A percentile compares a stretch with the other conserved stretches of the same genome.
Evolutionary conservation across 2,888 invertebrate species (phyloP).

Genomic region (Phyto melanocephala): DNA sequence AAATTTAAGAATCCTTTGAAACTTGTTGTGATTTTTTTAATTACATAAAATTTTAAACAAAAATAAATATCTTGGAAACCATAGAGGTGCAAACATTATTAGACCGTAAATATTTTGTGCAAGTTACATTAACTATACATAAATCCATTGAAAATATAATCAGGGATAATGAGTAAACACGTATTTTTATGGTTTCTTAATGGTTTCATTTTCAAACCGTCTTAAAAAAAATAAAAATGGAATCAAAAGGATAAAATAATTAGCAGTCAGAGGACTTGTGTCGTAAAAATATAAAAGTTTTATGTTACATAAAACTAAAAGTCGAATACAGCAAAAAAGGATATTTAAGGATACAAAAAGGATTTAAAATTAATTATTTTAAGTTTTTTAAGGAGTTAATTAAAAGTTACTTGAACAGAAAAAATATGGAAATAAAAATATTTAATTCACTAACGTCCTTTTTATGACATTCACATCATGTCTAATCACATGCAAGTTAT

Average conservation of each 20-base stretch:
- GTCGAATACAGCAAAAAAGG: background rate
- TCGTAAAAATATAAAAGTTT: background rate
- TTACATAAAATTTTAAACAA: background rate
- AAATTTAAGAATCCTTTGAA: too few relatives aligned
- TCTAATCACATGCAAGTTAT: too few relatives aligned
- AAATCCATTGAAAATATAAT: constrained; percentile 44
- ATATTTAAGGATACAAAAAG: background rate
- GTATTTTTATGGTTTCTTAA: constrained; percentile 54
- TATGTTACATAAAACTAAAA: constrained; percentile 11
- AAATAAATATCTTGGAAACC: constrained; percentile 40
- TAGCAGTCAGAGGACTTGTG: background rate
- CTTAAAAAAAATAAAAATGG: background rate
- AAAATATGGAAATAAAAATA: too few relatives aligned
- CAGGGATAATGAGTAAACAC: constrained; percentile 34
- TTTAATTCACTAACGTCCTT: too few relatives aligned
- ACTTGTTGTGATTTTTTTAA: background rate
- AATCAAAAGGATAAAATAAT: constrained; percentile 19
- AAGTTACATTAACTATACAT: constrained; percentile 23
- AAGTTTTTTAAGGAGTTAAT: too few relatives aligned
- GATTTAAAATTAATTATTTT: background rate
- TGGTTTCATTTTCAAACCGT: constrained; percentile 3
- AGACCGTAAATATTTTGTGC: constrained; percentile 50
- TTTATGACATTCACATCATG: too few relatives aligned
- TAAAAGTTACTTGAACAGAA: too few relatives aligned
- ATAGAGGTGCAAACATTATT: constrained; percentile 54